Conservation (phyloP, 2,113 vertebrate species). For the Hippolais icterina region DNA sequence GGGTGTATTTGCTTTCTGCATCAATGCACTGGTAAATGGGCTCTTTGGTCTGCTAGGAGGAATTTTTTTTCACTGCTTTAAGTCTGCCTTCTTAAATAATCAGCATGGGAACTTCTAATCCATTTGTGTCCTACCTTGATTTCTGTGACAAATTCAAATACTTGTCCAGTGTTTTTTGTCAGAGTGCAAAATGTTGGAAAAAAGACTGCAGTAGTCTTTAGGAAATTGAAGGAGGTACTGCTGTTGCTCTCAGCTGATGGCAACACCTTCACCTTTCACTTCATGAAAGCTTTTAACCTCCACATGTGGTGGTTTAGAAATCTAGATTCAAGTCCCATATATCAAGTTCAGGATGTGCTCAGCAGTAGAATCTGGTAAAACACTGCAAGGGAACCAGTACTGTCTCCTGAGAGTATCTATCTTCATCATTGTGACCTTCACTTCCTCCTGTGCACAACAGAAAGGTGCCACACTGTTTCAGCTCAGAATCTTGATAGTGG, state of each 20-base stretch:
- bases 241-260: background rate
- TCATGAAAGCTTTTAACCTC: background rate
- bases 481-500: background rate
- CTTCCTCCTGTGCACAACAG: background rate
- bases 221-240: background rate
- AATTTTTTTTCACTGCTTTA: background rate
- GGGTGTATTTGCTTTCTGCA: background rate
- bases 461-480: background rate
- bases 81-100: background rate
- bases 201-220: background rate
- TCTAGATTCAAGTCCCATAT: background rate
- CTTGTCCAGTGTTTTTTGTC: background rate
- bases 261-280: background rate
- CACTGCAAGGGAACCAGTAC: background rate
- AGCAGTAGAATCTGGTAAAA: background rate
- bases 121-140: too few relatives aligned
- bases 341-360: background rate
- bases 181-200: background rate
- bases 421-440: background rate
- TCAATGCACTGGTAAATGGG: accelerated
- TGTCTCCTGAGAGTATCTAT: background rate
- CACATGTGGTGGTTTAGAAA: background rate
- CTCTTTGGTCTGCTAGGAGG: accelerated
- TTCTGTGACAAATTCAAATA: background rate
- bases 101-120: background rate